Evolutionary conservation across 2,797 vertebrate species (phyloP).

Genomic region (Artibeus jamaicensis): DNA sequence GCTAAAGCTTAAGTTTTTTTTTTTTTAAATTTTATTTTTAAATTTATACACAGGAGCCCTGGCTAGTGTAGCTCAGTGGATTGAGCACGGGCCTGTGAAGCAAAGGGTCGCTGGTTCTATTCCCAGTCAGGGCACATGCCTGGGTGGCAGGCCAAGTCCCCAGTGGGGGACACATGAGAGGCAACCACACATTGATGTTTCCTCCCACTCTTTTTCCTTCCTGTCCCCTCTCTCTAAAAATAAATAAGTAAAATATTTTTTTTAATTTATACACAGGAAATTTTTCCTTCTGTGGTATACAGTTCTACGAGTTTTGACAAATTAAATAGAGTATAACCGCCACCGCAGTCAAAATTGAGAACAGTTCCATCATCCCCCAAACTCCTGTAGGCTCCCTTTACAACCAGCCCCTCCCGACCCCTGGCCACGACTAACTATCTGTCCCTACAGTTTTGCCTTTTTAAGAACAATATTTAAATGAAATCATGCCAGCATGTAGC

Average conservation of each 20-base stretch:
- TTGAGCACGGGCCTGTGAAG: too few species aligned
- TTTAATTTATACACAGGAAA: background rate
- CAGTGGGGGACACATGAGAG: too few species aligned
- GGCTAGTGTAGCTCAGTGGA: too few species aligned
- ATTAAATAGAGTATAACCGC: background rate
- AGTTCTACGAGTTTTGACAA: background rate
- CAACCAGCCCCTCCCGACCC: background rate
- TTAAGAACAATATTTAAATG: background rate
- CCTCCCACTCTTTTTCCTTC: too few species aligned
- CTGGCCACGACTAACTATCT: background rate
- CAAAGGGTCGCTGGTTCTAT: too few species aligned
- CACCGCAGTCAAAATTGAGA: background rate
- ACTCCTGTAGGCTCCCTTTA: background rate
- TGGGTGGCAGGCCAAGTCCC: too few species aligned
- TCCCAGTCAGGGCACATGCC: too few species aligned
- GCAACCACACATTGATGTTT: too few species aligned
- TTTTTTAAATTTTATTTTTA: constrained; percentile 38
- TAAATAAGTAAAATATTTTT: too few species aligned
- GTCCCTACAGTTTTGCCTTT: background rate
- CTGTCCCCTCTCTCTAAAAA: too few species aligned
- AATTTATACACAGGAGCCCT: background rate
- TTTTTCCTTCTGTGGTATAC: background rate
- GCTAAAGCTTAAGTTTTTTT: background rate
- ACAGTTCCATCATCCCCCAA: background rate
- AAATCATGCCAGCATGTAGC: background rate